Percentiles rank a stretch among this genome's conserved stretches.
These are phyloP conservation scores for Cryptocephalus primarius DNA, from an alignment of 2,888 invertebrate genomes.

Conservation along the genomic window DNA sequence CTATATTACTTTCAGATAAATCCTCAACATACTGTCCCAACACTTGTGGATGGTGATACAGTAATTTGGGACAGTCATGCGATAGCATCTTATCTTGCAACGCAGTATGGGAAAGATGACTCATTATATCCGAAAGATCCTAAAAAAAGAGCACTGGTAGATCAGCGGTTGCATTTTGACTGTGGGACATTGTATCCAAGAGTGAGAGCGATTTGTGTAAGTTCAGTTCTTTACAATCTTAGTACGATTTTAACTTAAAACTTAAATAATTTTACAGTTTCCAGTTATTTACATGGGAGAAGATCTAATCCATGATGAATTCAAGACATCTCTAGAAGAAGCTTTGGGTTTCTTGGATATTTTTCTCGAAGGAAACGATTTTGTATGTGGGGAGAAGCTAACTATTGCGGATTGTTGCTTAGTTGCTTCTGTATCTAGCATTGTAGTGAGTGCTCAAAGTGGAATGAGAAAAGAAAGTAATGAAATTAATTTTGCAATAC, in stretches of 20 bases:
- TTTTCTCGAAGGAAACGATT: slow-evolving; percentile 46
- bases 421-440: slow-evolving; percentile 44
- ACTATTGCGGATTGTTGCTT: slow-evolving; percentile 56
- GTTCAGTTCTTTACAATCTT: slow-evolving; percentile 14
- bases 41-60: slow-evolving; percentile 55
- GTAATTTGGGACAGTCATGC: slow-evolving; percentile 58
- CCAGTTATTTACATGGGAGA: slow-evolving; percentile 49
- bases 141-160: slow-evolving; percentile 45
- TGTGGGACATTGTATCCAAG: slow-evolving; percentile 49
- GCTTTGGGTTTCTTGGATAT: slow-evolving; percentile 49
- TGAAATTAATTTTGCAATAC: background rate
- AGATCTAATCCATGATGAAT: slow-evolving; percentile 42
- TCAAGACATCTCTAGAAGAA: slow-evolving; percentile 45
- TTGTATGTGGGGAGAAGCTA: slow-evolving; percentile 48
- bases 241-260: background rate
- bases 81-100: slow-evolving; percentile 50
- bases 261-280: slow-evolving; percentile 36
- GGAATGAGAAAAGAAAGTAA: background rate
- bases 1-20: slow-evolving; percentile 36
- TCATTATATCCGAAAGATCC: slow-evolving; percentile 49
- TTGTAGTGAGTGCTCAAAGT: slow-evolving; percentile 39
- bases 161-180: slow-evolving; percentile 54
- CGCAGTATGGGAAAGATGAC: slow-evolving; percentile 49
- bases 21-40: slow-evolving; percentile 58
- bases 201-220: slow-evolving; percentile 51